Evolutionary conservation across 2,113 vertebrate species (phyloP).

Genomic region (Campylorhamphus procurvoides): DNA sequence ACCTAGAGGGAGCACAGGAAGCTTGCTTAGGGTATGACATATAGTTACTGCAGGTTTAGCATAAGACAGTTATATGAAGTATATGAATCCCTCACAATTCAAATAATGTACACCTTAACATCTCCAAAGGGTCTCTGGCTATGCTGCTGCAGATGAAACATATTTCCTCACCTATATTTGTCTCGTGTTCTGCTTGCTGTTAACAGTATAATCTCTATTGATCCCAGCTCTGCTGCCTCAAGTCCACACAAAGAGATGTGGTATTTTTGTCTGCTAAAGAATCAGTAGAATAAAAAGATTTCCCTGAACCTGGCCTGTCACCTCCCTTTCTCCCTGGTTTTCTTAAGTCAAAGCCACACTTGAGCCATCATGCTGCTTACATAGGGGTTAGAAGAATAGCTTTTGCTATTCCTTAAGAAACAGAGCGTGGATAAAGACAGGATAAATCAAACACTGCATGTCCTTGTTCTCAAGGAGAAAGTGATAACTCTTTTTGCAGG

Average conservation of each 20-base stretch:
- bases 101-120: background rate
- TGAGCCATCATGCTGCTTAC: background rate
- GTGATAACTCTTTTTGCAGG: background rate
- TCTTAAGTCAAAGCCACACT: background rate
- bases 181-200: background rate
- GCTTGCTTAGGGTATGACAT: background rate
- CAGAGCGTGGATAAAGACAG: background rate
- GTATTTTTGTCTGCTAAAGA: background rate
- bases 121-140: background rate
- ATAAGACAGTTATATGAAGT: background rate
- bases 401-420: background rate
- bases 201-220: background rate
- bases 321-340: background rate
- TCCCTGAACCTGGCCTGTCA: background rate
- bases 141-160: background rate
- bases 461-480: slow-evolving; percentile 18
- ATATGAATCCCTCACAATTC: background rate
- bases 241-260: background rate
- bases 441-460: background rate
- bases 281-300: background rate
- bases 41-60: background rate
- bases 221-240: background rate
- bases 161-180: background rate
- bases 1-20: background rate
- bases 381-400: background rate